Evolutionary conservation across 2,797 vertebrate species (phyloP), one percentile per base, ranked within the genome.

Genomic region (Sternotherus odoratus): DNA sequence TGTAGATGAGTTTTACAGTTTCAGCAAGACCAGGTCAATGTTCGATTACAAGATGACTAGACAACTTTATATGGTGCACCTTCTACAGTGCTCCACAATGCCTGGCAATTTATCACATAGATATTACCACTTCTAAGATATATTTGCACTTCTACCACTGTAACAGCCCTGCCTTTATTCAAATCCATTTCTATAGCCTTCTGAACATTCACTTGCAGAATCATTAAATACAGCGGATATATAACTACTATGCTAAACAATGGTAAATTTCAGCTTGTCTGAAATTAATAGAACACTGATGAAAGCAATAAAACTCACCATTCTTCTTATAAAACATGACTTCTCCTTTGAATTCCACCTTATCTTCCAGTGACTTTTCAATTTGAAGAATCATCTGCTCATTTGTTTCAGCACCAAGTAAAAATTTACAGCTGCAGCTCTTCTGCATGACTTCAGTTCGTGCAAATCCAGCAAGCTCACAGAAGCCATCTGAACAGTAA

Each of bases 401-500:
- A 2, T 98, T 99, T 97, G 98, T 99, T 98, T 99, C 99, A 19
- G 98, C 98, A 63, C 99, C 99, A 69, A 99, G 99, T 82, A 99
- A 98, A 97, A 99, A 99, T 97, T 99, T 99, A 96, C 99, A 99
- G 92, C 99, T 99, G 89, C 99, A 99, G 96, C 99, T 99, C 98
- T 99, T 99, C 98, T 99, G 99, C 99, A 99, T 99, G 97, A 99
- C 99, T 98, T 99, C 99, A 0, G 98, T 98, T 83, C 99, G 98
- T 85, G 99, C 98, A 97, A 99, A 99, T 83, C 99, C 99, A 49
- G 99, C 99, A 89, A 99, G 99, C 95, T 99, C 99, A 51, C 99
- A 99, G 98, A 99, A 99, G 97, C 99, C 99, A 99, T 99, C 99
- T 0, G 99, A 99, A 98, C 99, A 99, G 98, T 99, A 99, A 97